Conservation (phyloP, 2,888 invertebrate genomes). For the Coecobrya sp. region DNA sequence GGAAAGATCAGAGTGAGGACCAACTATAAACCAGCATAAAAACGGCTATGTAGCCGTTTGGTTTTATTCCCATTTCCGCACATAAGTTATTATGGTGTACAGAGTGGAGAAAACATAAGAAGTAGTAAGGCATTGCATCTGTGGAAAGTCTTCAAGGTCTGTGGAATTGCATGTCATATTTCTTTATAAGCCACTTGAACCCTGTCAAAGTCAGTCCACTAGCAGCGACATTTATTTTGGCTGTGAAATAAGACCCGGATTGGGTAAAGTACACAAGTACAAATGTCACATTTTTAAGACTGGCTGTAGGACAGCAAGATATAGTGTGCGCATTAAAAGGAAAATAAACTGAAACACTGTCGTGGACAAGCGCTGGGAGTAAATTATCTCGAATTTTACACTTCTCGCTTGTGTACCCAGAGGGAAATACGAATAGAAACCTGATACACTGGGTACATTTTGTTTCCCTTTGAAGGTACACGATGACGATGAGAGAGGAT, state of each 20-base stretch:
- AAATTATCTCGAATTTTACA: constrained; percentile 34
- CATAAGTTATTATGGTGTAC: background rate
- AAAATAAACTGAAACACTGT: constrained; percentile 4
- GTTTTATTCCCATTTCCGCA: background rate
- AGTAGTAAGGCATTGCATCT: background rate
- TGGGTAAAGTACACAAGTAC: constrained; percentile 51
- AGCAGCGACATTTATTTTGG: constrained; percentile 64
- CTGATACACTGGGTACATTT: background rate
- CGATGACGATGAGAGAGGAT: background rate
- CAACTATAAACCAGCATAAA: constrained; percentile 2
- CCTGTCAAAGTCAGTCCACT: constrained; percentile 79
- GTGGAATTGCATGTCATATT: constrained; percentile 68
- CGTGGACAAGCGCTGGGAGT: background rate
- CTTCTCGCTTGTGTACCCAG: background rate
- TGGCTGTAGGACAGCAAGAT: constrained; percentile 14
- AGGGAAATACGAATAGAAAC: background rate
- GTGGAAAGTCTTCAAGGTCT: constrained; percentile 68
- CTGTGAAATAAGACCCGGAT: constrained; percentile 61
- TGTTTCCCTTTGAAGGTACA: background rate
- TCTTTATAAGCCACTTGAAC: constrained; percentile 78
- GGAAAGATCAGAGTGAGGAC: constrained; percentile 16
- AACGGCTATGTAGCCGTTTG: background rate
- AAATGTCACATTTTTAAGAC: constrained; percentile 36
- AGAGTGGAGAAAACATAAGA: background rate
- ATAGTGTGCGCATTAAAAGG: constrained; percentile 24